phyloP scores from a whole-genome alignment of 2,888 invertebrate species.

The Ariolimax columbianus region DNA sequence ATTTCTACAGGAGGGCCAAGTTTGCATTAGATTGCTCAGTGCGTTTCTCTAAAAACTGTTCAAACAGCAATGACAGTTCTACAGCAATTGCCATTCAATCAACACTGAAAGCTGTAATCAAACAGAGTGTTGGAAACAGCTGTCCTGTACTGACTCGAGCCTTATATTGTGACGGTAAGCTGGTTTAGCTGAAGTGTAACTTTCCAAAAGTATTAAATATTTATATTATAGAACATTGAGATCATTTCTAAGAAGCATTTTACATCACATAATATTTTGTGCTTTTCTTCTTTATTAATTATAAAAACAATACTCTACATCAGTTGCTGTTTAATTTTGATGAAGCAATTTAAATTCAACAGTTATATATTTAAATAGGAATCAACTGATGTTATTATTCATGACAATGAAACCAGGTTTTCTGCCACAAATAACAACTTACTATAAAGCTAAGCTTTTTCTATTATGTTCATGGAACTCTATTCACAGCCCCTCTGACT shows the following conservation, averaged over 20 bases:
- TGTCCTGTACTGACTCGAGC: constrained; percentile 13
- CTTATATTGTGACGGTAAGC: constrained; percentile 36
- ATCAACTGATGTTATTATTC: too few species aligned
- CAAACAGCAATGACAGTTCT: background rate
- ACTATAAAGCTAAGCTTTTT: background rate
- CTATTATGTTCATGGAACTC: background rate
- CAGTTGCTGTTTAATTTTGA: too few species aligned
- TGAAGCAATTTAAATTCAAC: too few species aligned
- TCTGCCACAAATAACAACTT: background rate
- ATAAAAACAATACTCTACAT: too few species aligned
- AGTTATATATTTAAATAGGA: too few species aligned
- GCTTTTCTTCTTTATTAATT: too few species aligned
- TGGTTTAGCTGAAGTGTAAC: background rate
- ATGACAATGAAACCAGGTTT: too few species aligned
- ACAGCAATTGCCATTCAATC: background rate
- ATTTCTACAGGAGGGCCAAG: constrained; percentile 19
- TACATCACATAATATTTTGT: too few species aligned
- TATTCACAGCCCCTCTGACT: background rate
- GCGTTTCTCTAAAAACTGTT: constrained; percentile 31
- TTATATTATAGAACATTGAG: too few species aligned
- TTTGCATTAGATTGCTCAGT: constrained; percentile 36
- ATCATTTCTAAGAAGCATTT: too few species aligned
- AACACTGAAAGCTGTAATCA: background rate
- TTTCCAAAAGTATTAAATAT: too few species aligned
- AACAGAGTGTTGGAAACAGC: constrained; percentile 32